Evolutionary conservation across 2,113 vertebrate species (phyloP), one percentile per base, ranked within the genome.

Genomic region (Phyllostomus discolor): DNA sequence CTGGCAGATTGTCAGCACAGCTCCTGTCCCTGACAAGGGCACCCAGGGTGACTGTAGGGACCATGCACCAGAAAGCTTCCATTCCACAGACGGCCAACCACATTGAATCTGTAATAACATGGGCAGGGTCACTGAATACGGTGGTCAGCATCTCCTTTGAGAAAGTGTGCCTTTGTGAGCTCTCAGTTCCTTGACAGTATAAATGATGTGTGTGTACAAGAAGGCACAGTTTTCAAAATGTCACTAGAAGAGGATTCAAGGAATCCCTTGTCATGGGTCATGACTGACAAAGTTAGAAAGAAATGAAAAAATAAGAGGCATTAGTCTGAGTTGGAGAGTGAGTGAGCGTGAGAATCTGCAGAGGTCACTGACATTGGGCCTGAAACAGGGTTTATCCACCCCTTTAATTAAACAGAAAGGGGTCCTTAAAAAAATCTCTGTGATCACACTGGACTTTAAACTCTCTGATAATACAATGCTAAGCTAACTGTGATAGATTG

Each of bases 361-460:
- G 38, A 43, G 16, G 10, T 62, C 12, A 75, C 10, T 46, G 38
- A 0, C 41, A 19, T 9, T 64, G 70, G 33, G 20, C 7, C 43
- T 69, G 19, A 67, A 75, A 22, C 17, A 35, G 12, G 28, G 75
- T 59, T 50, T 57, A 50, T 35, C 28, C 26, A 76, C 50, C 22
- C 41, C 31, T 90, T 78, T 48, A n/a, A 67, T 84, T 86, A 93
- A 86, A 38, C 50, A 90, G 35, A 46, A 38, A 90, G 48, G 84
- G 62, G 6, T 35, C 15, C 26, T 11, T 28, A 4, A 66, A 31
- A 31, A 88, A 79, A 1, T 5, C 26, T 73, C 15, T 7, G 7
- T 3, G 2, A 76, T 87, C 70, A 57, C 38, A 72, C 5, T 69
- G n/a, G 79, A 41, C 10, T 35, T 35, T 15, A 46, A 89, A 31